phyloP scores from a whole-genome alignment of 1,140 invertebrate genomes.

The Argopecten irradians region DNA sequence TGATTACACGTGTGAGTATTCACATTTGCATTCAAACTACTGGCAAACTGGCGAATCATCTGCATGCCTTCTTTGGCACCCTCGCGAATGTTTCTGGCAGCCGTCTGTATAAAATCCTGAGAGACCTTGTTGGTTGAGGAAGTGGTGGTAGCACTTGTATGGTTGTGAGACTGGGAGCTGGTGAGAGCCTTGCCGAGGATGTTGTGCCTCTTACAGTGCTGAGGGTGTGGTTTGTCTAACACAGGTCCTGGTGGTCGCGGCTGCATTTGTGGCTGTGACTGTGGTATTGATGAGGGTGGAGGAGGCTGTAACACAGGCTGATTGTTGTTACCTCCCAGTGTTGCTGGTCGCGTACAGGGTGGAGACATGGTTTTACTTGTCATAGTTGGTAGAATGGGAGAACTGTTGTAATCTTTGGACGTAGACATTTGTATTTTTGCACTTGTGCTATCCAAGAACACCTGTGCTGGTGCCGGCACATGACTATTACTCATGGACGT shows the following conservation, averaged over 20 bases:
- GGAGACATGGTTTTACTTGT: slow-evolving; percentile 49
- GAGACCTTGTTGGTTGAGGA: slow-evolving; percentile 45
- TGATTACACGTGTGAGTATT: slow-evolving; percentile 49
- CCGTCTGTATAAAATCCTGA: slow-evolving; percentile 53
- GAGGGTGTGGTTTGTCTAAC: slow-evolving; percentile 52
- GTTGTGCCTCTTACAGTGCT: slow-evolving; percentile 60
- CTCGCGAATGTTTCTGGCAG: slow-evolving; percentile 50
- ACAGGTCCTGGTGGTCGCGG: slow-evolving; percentile 27
- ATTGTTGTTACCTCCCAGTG: slow-evolving; percentile 67
- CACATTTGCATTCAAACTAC: slow-evolving; percentile 53
- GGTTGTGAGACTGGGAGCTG: slow-evolving; percentile 30
- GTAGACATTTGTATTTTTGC: slow-evolving; percentile 45
- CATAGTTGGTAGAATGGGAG: slow-evolving; percentile 36
- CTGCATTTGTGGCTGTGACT: slow-evolving; percentile 36
- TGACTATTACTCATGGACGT: slow-evolving; percentile 49
- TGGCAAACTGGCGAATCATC: slow-evolving; percentile 57
- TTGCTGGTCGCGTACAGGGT: slow-evolving; percentile 66
- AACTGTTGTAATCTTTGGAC: slow-evolving; percentile 39
- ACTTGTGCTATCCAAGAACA: slow-evolving; percentile 35
- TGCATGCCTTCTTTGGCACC: slow-evolving; percentile 57
- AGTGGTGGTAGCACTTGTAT: slow-evolving; percentile 33
- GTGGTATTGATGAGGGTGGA: neutral
- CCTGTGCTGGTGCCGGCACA: slow-evolving; percentile 41
- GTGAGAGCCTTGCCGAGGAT: slow-evolving; percentile 42
- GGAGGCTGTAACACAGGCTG: neutral